A percentile compares a stretch with the other conserved stretches of the same genome.
Conservation (phyloP, 2,888 invertebrate genomes). For the Cosmopolites sordidus region DNA sequence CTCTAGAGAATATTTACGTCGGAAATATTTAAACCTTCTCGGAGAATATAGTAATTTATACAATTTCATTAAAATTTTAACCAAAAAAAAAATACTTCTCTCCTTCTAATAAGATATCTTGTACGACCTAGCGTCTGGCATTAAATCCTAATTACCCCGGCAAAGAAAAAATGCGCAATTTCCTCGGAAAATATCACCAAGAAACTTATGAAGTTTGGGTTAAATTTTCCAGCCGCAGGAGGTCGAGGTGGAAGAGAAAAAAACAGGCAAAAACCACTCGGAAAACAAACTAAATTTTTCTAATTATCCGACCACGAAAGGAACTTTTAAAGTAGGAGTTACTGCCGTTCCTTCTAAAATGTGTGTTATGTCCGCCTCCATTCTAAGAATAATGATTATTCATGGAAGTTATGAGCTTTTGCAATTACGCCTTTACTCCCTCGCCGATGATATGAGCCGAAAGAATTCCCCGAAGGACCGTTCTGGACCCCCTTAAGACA, state of each 20-base stretch:
- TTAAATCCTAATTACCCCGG: background rate
- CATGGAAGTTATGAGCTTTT: slow-evolving; percentile 26
- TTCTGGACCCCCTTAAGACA: slow-evolving; percentile 1
- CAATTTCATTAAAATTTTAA: too few species aligned
- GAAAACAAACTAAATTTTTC: slow-evolving; percentile 13
- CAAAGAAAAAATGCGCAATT: background rate
- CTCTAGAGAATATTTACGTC: too few species aligned
- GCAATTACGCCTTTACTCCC: slow-evolving; percentile 23
- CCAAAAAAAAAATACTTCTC: background rate
- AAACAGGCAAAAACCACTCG: background rate
- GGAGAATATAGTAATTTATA: too few species aligned
- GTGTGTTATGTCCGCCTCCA: background rate
- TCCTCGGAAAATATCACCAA: background rate
- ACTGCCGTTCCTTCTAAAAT: slow-evolving; percentile 7
- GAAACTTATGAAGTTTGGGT: background rate
- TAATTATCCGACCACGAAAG: slow-evolving; percentile 14
- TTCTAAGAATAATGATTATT: slow-evolving; percentile 13
- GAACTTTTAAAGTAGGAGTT: slow-evolving; percentile 21
- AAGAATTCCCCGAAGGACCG: background rate
- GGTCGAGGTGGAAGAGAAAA: background rate
- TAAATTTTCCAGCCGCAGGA: slow-evolving; percentile 1
- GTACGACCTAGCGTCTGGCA: background rate
- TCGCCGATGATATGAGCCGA: slow-evolving; percentile 6
- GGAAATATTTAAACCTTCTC: too few species aligned
- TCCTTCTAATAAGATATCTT: background rate